A percentile compares a stretch with the other conserved stretches of the same genome.
Conservation (phyloP, 2,888 invertebrate genomes). For the Mimumesa dahlbomi region DNA sequence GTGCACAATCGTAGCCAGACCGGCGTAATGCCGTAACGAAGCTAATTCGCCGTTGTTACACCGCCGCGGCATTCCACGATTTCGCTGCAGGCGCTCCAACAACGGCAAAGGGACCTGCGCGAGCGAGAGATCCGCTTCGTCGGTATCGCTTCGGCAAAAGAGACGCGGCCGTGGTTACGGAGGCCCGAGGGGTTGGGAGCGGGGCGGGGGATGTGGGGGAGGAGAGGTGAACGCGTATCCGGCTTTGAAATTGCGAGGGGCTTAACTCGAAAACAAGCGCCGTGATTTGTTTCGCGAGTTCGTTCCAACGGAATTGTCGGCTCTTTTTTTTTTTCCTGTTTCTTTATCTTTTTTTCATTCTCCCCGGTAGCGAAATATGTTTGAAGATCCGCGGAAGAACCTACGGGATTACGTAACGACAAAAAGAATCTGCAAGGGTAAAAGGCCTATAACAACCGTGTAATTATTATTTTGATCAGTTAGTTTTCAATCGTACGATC, state of each 20-base stretch:
- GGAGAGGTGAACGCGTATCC: constrained; percentile 33
- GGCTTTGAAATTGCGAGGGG: constrained; percentile 52
- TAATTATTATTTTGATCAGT: too few relatives aligned
- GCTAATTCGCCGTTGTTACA: constrained; percentile 67
- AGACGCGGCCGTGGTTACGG: constrained; percentile 35
- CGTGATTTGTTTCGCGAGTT: constrained; percentile 43
- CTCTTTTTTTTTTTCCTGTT: too few relatives aligned
- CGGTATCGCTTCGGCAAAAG: constrained; percentile 40
- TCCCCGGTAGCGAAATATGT: constrained; percentile 26
- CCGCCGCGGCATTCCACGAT: constrained; percentile 41
- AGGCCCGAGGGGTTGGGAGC: constrained; percentile 9
- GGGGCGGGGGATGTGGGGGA: constrained; percentile 2
- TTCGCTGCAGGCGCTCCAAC: constrained; percentile 48
- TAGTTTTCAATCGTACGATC: too few relatives aligned
- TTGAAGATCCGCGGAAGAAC: background rate
- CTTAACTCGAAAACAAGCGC: constrained; percentile 53
- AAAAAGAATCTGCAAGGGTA: too few relatives aligned
- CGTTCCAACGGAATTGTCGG: constrained; percentile 30
- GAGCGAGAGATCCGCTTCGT: constrained; percentile 17
- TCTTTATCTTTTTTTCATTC: background rate
- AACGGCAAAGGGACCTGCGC: constrained; percentile 36
- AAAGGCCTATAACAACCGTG: too few relatives aligned
- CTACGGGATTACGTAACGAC: too few relatives aligned
- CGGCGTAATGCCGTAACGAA: constrained; percentile 65
- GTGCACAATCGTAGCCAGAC: constrained; percentile 48